Evolutionary conservation across 2,113 vertebrate species (phyloP).

Genomic region (Gobio gobio): DNA sequence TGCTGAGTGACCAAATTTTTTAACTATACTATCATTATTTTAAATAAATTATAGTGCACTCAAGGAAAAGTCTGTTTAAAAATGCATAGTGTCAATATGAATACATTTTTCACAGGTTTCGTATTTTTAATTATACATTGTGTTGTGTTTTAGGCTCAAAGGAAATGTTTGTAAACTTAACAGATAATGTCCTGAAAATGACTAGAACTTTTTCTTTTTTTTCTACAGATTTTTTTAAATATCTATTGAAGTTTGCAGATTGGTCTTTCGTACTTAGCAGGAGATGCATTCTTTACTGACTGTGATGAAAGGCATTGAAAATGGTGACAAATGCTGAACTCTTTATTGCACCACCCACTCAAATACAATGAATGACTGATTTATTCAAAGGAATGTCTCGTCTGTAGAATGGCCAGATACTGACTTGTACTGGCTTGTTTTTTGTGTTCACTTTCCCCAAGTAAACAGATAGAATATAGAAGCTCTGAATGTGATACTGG

Average conservation of each 20-base stretch:
- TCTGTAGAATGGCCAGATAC: constrained; percentile 54
- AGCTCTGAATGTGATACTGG: constrained; percentile 17
- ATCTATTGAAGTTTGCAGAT: neutral
- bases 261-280: neutral
- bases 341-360: constrained; percentile 40
- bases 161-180: no score
- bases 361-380: constrained; percentile 58
- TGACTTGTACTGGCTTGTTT: constrained; percentile 45
- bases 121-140: no score
- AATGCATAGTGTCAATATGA: no score
- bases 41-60: no score
- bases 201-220: no score
- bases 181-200: no score
- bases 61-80: no score
- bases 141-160: no score
- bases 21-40: neutral
- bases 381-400: constrained; percentile 56
- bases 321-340: constrained; percentile 48
- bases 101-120: no score
- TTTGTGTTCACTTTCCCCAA: constrained; percentile 3
- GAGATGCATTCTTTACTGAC: neutral
- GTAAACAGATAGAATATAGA: constrained; percentile 44
- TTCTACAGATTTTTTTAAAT: neutral
- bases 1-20: neutral
- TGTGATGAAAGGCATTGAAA: constrained; percentile 47